Base-by-base conservation (phyloP, 1,140 invertebrate genomes). In the Conus betulinus region DNA sequence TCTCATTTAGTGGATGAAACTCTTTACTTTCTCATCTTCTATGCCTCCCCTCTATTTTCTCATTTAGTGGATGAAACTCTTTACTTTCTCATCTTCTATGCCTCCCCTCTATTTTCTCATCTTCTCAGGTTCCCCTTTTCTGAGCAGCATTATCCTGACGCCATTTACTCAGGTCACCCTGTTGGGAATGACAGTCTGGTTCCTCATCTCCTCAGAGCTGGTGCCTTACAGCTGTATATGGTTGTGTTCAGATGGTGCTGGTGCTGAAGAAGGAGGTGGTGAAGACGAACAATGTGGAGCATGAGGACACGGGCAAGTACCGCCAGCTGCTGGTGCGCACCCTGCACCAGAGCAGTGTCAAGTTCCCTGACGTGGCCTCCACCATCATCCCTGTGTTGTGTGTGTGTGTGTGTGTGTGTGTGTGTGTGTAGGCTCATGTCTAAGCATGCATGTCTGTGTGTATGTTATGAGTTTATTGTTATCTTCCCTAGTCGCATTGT, bases 361-460 rank as follows among this genome's bases (percentile, higher is more conserved):
- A 98, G 96, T 99, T 99, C 96, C 99, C 99, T 5, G 99, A 99
- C 95, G 98, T 99, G 85, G 98, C 99, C 27, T 96, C 96, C 83
- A 97, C 97, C 87, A 98, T 99, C 82, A 98, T 99, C 91, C 99
- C 95, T 57, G 98, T 99, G 71, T 3, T 25, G 57, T 2, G 57
- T 2, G 4, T 5, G 57, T 2, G 57, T 2, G 39, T 39, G 57
- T 60, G 57, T 60, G 57, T 5, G 57, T 60, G 57, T 60, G 57
- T 5, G 57, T 60, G 57, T 60, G 57, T 60, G 57, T 60, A 15
- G 15, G 39, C 3, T 39, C 39, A 0, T 39, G 0, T 39, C 39
- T 39, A 39, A 39, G 39, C 39, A 60, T 60, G 57, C 0, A 0
- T 60, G 57, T 60, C 8, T 60, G 8, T 60, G 57, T 60, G 57